Base-by-base conservation (phyloP, 1,140 invertebrate genomes). In the Drosophila repleta region DNA sequence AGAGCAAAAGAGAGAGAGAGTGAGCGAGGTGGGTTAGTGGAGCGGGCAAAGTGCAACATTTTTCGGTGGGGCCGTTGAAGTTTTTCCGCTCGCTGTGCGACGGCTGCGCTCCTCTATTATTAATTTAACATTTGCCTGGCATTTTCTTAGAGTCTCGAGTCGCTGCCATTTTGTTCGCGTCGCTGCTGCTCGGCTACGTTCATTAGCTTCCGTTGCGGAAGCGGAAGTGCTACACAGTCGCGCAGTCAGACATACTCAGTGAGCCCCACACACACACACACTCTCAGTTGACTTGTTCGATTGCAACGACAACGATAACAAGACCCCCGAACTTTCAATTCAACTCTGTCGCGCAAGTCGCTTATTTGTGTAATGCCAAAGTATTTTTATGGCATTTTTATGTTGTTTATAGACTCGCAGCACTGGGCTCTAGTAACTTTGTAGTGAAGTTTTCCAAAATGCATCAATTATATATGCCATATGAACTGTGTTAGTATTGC, bases 151-250 rank as follows among this genome's bases (percentile, higher is more conserved):
- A 74, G 71, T 74, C 39, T 43, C 39, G 39, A 43, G 39, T 43
- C 45, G 29, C 39, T 74, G 71, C 76, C 56, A 63, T 62, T 70
- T 74, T 66, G 52, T 57, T 65, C 39, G 64, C 64, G 39, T 62
- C 45, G 51, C 60, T 79, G 46, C 53, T 53, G 20, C 69, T 74
- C 58, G 63, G 64, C 76, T 74, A 80, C 72, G 72, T 79, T 74
- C 71, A 80, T 80, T 80, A 79, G 66, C 77, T 80, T 80, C 77
- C 77, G 77, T 79, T 75, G 43, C 76, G 71, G 77, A 79, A 79
- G 53, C 77, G 77, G 76, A 79, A 79, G 76, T 79, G 66, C 76
- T 70, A 75, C 76, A 71, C 77, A 79, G 77, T 75, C 72, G 71
- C 77, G 76, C 71, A 79, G 76, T 79, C 71, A 74, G 76, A 78